Percentiles rank a stretch among this genome's conserved stretches.
These are phyloP conservation scores for Reticulitermes lucifugus DNA, from an alignment of 2,888 invertebrate species.

Conservation along the genomic window DNA sequence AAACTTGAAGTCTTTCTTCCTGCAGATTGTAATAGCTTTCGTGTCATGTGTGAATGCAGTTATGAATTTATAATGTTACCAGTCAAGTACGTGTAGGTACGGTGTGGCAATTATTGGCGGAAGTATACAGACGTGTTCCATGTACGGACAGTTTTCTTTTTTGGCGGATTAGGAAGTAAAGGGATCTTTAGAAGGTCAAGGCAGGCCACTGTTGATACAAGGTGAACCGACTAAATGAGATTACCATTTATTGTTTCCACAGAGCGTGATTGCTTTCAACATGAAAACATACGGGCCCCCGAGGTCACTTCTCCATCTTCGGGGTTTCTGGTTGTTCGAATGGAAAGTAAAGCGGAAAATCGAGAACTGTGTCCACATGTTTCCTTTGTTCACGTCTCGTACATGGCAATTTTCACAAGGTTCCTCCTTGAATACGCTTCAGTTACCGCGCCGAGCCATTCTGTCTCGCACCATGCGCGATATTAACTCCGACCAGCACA, in stretches of 20 bases:
- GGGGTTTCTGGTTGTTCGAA: background rate
- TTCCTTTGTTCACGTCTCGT: background rate
- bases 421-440: background rate
- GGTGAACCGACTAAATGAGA: constrained; percentile 15
- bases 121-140: constrained; percentile 22
- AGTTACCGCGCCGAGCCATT: too few relatives aligned
- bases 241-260: background rate
- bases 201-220: constrained; percentile 26
- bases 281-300: background rate
- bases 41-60: background rate
- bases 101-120: background rate
- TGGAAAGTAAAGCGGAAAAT: background rate
- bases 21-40: background rate
- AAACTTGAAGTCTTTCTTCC: background rate
- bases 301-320: background rate
- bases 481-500: too few relatives aligned
- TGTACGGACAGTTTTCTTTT: constrained; percentile 23
- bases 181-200: constrained; percentile 39
- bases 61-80: background rate
- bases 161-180: constrained; percentile 33
- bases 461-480: too few relatives aligned
- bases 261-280: constrained; percentile 6
- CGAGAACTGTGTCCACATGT: background rate
- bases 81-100: background rate
- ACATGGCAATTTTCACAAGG: background rate